These are phyloP conservation scores for Caradrina kadenii DNA, from an alignment of 2,888 invertebrate genomes.

Conservation along the genomic window DNA sequence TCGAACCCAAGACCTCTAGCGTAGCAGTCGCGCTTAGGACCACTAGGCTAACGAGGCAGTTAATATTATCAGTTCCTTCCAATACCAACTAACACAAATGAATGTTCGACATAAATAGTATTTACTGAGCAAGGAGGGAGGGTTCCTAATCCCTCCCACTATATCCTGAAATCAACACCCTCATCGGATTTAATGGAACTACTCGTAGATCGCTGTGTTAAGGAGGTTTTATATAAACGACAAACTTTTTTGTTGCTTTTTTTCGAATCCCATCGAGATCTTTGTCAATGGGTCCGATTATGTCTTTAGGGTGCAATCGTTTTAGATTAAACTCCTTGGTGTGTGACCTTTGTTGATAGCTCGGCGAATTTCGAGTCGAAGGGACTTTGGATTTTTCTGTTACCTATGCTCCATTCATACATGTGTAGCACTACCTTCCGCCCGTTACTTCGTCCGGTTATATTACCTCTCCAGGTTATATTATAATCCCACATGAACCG, in stretches of 20 bases:
- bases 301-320: conserved; percentile 12
- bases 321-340: conserved; percentile 13
- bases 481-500: no score
- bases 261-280: conserved; percentile 27
- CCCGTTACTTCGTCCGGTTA: no score
- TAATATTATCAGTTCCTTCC: conserved; percentile 29
- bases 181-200: conserved; percentile 58
- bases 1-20: no score
- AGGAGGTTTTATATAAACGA: conserved; percentile 47
- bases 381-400: not conserved
- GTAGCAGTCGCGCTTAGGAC: no score
- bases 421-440: no score
- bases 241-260: conserved; percentile 40
- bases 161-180: conserved; percentile 60
- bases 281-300: conserved; percentile 20
- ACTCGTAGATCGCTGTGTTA: conserved; percentile 40
- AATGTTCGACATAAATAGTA: conserved; percentile 60
- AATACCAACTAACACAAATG: conserved; percentile 55
- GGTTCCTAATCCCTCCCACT: conserved; percentile 45
- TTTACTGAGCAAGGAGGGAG: conserved; percentile 57
- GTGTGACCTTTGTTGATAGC: not conserved
- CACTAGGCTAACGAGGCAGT: no score
- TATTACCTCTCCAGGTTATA: no score
- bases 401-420: not conserved
- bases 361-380: not conserved